Conservation (phyloP, 2,797 vertebrate genomes). For the Labeo calbasu region DNA sequence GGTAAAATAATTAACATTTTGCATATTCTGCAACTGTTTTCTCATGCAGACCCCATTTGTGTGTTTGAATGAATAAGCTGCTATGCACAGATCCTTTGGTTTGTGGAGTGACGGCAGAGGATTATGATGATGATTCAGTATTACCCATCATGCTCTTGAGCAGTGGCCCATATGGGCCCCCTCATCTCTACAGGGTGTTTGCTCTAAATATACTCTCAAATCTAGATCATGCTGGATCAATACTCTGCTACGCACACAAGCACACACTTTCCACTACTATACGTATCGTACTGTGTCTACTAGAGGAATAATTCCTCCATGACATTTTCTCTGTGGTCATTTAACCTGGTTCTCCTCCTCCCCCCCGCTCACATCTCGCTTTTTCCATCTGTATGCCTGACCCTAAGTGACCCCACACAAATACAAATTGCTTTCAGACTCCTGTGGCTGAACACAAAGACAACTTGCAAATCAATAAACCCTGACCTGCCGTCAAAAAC, state of each 20-base stretch:
- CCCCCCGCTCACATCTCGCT: not conserved
- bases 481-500: conserved; percentile 4
- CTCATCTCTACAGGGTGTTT: conserved; percentile 38
- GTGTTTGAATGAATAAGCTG: conserved; percentile 35
- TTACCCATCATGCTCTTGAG: conserved; percentile 56
- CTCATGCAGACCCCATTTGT: not conserved
- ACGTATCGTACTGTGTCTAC: conserved; percentile 8
- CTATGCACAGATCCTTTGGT: conserved; percentile 20
- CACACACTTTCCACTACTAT: conserved; percentile 31
- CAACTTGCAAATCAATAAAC: conserved; percentile 46
- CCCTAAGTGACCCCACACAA: conserved; percentile 21
- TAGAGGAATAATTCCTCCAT: conserved; percentile 7
- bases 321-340: conserved; percentile 37
- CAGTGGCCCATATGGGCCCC: conserved; percentile 50
- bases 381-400: not conserved
- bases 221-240: conserved; percentile 62
- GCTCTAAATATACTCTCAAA: conserved; percentile 60
- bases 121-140: conserved; percentile 55
- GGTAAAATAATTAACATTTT: no score
- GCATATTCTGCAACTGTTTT: not conserved
- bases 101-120: conserved; percentile 33
- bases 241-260: conserved; percentile 31
- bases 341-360: conserved; percentile 8
- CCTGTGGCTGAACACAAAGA: conserved; percentile 17
- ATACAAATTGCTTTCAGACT: conserved; percentile 40